Conservation (phyloP, 2,797 vertebrate species). For the Glossophaga mutica region DNA sequence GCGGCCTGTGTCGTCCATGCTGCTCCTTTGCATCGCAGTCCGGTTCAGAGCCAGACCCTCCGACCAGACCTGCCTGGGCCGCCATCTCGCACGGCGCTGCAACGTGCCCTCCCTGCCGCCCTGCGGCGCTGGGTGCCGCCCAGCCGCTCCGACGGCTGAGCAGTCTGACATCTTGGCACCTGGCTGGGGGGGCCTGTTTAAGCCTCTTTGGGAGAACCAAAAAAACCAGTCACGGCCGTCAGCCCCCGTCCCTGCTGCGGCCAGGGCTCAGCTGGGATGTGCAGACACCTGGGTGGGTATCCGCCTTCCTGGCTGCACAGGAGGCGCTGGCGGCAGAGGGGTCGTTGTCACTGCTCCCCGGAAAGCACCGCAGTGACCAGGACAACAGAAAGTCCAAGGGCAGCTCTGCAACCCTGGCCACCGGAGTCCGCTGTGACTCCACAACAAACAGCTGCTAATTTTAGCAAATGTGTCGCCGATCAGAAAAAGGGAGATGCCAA, state of each 20-base stretch:
- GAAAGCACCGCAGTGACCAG: not conserved
- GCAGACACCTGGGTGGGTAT: not conserved
- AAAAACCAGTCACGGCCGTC: rapidly evolving
- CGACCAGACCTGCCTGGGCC: rapidly evolving
- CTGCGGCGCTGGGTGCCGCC: rapidly evolving
- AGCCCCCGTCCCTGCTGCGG: not conserved
- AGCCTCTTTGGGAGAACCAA: not conserved
- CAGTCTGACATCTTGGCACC: not conserved
- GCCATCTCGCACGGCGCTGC: not conserved
- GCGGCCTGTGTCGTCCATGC: no score
- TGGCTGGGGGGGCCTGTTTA: not conserved
- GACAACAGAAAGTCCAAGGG: not conserved
- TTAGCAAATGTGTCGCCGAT: not conserved
- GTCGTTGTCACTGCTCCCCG: rapidly evolving
- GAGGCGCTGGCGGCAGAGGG: not conserved
- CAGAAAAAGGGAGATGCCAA: not conserved
- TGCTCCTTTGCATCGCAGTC: not conserved
- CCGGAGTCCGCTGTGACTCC: rapidly evolving
- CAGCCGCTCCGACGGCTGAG: rapidly evolving
- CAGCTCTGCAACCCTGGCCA: not conserved
- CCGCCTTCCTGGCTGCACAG: rapidly evolving
- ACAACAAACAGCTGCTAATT: not conserved
- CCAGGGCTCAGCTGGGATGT: not conserved
- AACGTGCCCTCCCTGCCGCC: rapidly evolving
- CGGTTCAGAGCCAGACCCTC: not conserved